Evolutionary conservation across 2,113 vertebrate genomes (phyloP).

Genomic region (Paradisaea rubra): DNA sequence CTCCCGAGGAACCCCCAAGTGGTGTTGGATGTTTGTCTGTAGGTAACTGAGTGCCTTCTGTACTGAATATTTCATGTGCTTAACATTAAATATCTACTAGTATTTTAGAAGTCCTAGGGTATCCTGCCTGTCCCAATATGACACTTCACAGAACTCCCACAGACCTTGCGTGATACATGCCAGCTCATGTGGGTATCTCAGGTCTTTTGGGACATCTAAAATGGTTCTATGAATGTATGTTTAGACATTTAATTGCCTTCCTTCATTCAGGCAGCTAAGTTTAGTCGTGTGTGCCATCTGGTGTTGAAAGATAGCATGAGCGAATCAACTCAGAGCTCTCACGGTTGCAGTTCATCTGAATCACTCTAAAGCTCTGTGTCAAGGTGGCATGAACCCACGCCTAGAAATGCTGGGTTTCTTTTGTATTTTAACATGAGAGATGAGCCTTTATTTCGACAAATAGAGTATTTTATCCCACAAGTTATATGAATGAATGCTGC

Average conservation of each 20-base stretch:
- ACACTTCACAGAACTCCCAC: not conserved
- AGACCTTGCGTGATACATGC: not conserved
- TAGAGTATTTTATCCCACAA: not conserved
- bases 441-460: not conserved
- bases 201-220: not conserved
- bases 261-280: not conserved
- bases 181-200: not conserved
- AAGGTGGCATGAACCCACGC: fast-evolving
- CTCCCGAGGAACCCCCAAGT: not conserved
- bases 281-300: not conserved
- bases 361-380: not conserved
- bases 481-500: not conserved
- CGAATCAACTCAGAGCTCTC: not conserved
- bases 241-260: not conserved
- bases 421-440: not conserved
- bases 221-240: not conserved
- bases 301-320: not conserved
- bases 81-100: not conserved
- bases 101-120: not conserved
- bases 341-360: not conserved
- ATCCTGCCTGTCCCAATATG: not conserved
- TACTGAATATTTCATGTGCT: not conserved
- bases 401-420: not conserved
- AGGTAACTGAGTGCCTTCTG: not conserved
- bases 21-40: not conserved